These are phyloP conservation scores for Hydriomena furcata DNA, from an alignment of 2,888 invertebrate species.

Conservation along the genomic window DNA sequence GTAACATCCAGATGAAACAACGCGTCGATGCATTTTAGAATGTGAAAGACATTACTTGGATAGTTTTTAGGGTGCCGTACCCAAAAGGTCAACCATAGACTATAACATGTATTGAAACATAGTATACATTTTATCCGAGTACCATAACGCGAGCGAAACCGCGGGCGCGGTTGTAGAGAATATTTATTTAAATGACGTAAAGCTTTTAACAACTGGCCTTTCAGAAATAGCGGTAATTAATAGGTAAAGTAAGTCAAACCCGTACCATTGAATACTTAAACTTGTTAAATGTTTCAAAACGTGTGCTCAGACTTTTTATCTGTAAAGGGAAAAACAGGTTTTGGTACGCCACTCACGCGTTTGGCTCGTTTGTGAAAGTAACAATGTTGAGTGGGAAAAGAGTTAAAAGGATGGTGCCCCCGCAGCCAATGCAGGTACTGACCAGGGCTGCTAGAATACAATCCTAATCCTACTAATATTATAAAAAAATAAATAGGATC, in stretches of 20 bases:
- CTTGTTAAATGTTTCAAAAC: slow-evolving; percentile 40
- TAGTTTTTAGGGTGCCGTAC: no score
- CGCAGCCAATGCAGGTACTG: slow-evolving; percentile 41
- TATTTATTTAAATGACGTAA: no score
- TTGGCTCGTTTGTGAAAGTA: slow-evolving; percentile 74
- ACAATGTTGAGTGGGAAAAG: slow-evolving; percentile 76
- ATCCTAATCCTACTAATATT: no score
- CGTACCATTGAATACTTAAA: slow-evolving; percentile 34
- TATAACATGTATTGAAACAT: no score
- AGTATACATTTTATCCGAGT: no score
- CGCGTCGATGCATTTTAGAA: no score
- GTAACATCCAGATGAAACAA: no score
- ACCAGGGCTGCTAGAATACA: slow-evolving; percentile 33
- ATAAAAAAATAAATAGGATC: no score
- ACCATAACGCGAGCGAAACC: no score
- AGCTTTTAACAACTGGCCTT: neutral
- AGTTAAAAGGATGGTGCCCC: slow-evolving; percentile 66
- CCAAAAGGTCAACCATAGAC: no score
- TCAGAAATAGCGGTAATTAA: slow-evolving; percentile 22
- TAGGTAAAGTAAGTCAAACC: slow-evolving; percentile 24
- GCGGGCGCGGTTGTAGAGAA: no score
- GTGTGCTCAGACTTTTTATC: slow-evolving; percentile 41
- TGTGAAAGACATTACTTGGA: no score
- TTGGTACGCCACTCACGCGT: slow-evolving; percentile 71
- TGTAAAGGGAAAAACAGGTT: slow-evolving; percentile 53